Base-by-base conservation (phyloP, 2,113 vertebrate genomes). In the Merops nubicus region DNA sequence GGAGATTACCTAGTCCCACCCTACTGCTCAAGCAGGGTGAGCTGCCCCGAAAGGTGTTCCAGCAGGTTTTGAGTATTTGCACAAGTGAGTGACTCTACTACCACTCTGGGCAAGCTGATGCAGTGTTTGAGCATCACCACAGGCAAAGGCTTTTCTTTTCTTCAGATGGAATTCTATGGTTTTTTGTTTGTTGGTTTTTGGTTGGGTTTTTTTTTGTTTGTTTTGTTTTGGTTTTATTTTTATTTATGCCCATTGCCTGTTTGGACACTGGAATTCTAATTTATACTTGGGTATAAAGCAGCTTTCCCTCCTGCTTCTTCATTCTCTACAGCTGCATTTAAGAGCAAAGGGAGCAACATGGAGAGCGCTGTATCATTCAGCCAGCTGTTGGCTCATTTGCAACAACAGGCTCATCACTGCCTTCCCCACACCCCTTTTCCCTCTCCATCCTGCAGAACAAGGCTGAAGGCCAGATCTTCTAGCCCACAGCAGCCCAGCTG, bases 31-130 rank as follows among this genome's bases (percentile, higher is more conserved):
- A 51, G 47, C 43, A 76, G 47, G 62, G 47, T 50, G 78, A 82
- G 54, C 33, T 19, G 62, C 56, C 57, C 53, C 21, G 36, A 64
- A 86, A 3, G 2, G 40, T 6, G n/a, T 54, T 31, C 53, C 48
- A 34, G 0, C 0, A 0, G 2, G 6, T 29, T 54, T 18, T 16
- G 5, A 56, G 15, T 2, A 59, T 33, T 48, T 22, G 43, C 38
- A 73, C 12, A 51, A n/a, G n/a, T n/a, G n/a, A n/a, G n/a, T n/a
- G n/a, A n/a, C n/a, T n/a, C 65, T 12, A 23, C 36, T 18, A 51
- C 29, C 34, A 42, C 75, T 16, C 56, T 18, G 22, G 36, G 45
- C n/a, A 85, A 68, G 62, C 60, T 64, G 34, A 17, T 67, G 51
- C 56, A 59, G 45, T 11, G 14, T 20, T 23, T 29, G 50, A 91